Base-by-base conservation (phyloP, 2,113 vertebrate species). In the Turnix velox region DNA sequence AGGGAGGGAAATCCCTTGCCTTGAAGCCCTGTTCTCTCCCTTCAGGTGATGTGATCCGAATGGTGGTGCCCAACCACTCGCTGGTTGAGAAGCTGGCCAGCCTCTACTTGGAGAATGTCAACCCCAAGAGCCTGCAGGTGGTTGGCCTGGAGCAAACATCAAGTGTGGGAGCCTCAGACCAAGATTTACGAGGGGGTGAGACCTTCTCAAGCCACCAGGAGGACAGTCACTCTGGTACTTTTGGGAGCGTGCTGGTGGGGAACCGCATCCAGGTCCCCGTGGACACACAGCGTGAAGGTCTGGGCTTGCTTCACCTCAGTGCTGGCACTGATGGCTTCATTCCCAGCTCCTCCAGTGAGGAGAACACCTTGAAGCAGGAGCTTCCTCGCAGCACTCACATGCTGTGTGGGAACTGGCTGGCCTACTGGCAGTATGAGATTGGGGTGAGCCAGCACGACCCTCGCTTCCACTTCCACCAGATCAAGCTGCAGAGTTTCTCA, bases 401-500 rank as follows among this genome's bases (percentile, higher is more conserved):
- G 63, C 97, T 99, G 51, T 99, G 98, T 37, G 99, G 99, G 55
- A 99, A 99, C 98, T 99, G 99, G 99, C 96, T 99, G 96, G 99
- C 99, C 1, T 99, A 99, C 96, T 99, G 99, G 99, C 99, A 99
- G 93, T 99, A 99, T 2, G 99, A 99, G 97, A 99, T 99, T 0
- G 99, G 99, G 6, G 98, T 99, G 35, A 99, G 98, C 96, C 99
- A 99, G 82, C 99, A 99, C 6, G 99, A 99, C 13, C 97, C 98
- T 13, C 98, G 98, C 95, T 99, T 99, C 96, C 98, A 98, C 97
- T 99, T 99, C 96, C 99, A 99, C 95, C 99, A 99, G 97, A 99
- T 99, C 93, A 98, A 98, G 92, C 97, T 99, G 85, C 99, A 99
- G 98, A 99, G 98, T 90, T 99, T 99, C 86, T 96, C 98, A 19